Base-by-base conservation (phyloP, 2,797 vertebrate genomes). In the Thaleichthys pacificus region DNA sequence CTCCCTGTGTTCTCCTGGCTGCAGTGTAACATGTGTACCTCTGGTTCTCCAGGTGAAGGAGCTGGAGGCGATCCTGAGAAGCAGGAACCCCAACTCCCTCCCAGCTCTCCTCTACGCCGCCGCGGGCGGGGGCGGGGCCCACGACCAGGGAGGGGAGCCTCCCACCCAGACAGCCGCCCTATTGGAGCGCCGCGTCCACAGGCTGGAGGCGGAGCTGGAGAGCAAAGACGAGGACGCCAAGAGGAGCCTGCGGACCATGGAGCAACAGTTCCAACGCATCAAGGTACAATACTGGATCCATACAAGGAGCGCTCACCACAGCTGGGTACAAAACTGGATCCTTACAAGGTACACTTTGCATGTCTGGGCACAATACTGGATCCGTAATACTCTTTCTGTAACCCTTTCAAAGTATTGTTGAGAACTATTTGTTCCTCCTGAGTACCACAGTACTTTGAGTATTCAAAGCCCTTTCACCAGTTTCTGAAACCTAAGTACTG, bases 51-150 rank as follows among this genome's bases (percentile, higher is more conserved):
- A 94, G 93, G 91, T 94, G 26, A 92, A 91, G 78, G 88, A 93
- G 73, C 86, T 92, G 82, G 88, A 94, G 73, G 85, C 90, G 69
- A 95, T 97, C 77, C 80, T 98, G 2, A 95, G 90, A 80, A 88
- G 87, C 75, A 92, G 93, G 63, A 92, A 97, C 74, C 96, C 96
- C 74, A 98, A 97, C 89, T 98, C 96, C 24, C 86, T 97, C 69
- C 95, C 96, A 6, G 95, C 96, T 79, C 91, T 98, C 78, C 97
- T 98, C 73, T 92, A 93, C 69, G 96, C 96, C 68, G 96, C 96
- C 66, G 92, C 94, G 6, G 91, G 94, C 80, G 86, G 88, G 11
- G 85, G 89, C 63, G 81, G 79, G 56, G 1, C 9, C 30, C 1
- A 60, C 1, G 78, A 74, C 15, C 78, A 80, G 0, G 79, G 51